A percentile compares a stretch with the other conserved stretches of the same genome.
phyloP scores from a whole-genome alignment of 2,888 invertebrate species.

The Trilocha varians region DNA sequence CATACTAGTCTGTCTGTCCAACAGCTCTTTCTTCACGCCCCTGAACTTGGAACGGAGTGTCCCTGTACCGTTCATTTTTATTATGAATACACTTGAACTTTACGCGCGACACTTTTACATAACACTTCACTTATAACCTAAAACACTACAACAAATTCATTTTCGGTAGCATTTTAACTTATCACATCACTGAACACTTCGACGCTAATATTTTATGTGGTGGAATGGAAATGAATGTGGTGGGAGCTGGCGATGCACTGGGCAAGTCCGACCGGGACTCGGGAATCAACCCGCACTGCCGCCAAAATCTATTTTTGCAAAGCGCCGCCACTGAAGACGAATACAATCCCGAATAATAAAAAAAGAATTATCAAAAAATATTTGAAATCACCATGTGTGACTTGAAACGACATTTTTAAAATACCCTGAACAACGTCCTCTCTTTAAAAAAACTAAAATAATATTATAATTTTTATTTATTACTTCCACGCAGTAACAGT shows the following conservation, averaged over 20 bases:
- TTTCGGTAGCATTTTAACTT: neutral
- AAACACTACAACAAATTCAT: neutral
- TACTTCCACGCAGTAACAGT: neutral
- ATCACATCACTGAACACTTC: slow-evolving; percentile 3
- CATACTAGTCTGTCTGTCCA: slow-evolving; percentile 81
- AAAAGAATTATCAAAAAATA: slow-evolving; percentile 42
- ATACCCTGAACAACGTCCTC: neutral
- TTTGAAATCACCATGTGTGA: slow-evolving; percentile 26
- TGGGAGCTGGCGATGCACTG: slow-evolving; percentile 59
- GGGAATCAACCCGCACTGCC: slow-evolving; percentile 58
- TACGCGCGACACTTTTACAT: slow-evolving; percentile 2
- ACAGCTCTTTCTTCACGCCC: slow-evolving; percentile 83
- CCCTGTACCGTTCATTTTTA: slow-evolving; percentile 68
- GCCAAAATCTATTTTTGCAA: slow-evolving; percentile 72
- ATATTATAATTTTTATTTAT: neutral
- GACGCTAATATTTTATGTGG: slow-evolving; percentile 9
- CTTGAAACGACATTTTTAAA: slow-evolving; percentile 18
- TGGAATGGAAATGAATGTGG: slow-evolving; percentile 41
- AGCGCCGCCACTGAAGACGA: slow-evolving; percentile 60
- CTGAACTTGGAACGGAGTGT: slow-evolving; percentile 79
- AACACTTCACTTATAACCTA: slow-evolving; percentile 1
- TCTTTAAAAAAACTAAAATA: neutral
- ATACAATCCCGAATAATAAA: slow-evolving; percentile 54
- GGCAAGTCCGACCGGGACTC: slow-evolving; percentile 48
- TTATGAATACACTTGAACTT: slow-evolving; percentile 25